These are phyloP conservation scores for Drosophila ogumai DNA, from an alignment of 1,140 invertebrate species.

Conservation along the genomic window DNA sequence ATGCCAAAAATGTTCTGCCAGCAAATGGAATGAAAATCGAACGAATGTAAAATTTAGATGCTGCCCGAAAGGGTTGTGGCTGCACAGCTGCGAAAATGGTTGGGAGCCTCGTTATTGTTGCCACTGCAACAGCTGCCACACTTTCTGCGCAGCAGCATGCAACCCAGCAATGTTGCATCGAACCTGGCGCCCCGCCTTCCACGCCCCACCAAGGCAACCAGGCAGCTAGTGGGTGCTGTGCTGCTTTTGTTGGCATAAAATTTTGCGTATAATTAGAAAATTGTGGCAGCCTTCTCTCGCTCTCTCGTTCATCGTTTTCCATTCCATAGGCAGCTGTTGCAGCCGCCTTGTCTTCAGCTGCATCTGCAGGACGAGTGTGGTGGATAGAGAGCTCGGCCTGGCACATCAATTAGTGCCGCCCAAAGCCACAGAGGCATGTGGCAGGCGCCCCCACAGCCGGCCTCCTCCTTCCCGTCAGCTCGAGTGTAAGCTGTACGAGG, in stretches of 20 bases:
- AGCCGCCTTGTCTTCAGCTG: slow-evolving; percentile 41
- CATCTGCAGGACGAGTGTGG: slow-evolving; percentile 30
- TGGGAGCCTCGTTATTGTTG: slow-evolving; percentile 63
- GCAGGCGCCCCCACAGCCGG: slow-evolving; percentile 13
- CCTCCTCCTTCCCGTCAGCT: slow-evolving; percentile 67
- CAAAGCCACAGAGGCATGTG: slow-evolving; percentile 70
- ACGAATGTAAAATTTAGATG: slow-evolving; percentile 72
- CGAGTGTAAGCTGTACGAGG: slow-evolving; percentile 72
- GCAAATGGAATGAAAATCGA: slow-evolving; percentile 82
- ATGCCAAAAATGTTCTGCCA: slow-evolving; percentile 58
- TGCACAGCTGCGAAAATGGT: slow-evolving; percentile 66
- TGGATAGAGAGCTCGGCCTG: slow-evolving; percentile 49
- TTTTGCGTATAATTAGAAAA: slow-evolving; percentile 84
- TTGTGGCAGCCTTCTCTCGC: slow-evolving; percentile 71
- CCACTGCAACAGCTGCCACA: slow-evolving; percentile 63
- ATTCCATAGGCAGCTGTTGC: slow-evolving; percentile 58
- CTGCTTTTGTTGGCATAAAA: slow-evolving; percentile 77
- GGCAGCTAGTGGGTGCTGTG: slow-evolving; percentile 34
- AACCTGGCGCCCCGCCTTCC: slow-evolving; percentile 52
- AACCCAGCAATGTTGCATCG: slow-evolving; percentile 69
- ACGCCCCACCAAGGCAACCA: slow-evolving; percentile 1
- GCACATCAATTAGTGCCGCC: slow-evolving; percentile 80
- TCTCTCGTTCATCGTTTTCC: slow-evolving; percentile 29
- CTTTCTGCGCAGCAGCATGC: slow-evolving; percentile 23
- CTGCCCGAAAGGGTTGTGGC: slow-evolving; percentile 1